A percentile compares a stretch with the other conserved stretches of the same genome.
phyloP scores from a whole-genome alignment of 2,888 invertebrate species.

The Aphodius granarius region DNA sequence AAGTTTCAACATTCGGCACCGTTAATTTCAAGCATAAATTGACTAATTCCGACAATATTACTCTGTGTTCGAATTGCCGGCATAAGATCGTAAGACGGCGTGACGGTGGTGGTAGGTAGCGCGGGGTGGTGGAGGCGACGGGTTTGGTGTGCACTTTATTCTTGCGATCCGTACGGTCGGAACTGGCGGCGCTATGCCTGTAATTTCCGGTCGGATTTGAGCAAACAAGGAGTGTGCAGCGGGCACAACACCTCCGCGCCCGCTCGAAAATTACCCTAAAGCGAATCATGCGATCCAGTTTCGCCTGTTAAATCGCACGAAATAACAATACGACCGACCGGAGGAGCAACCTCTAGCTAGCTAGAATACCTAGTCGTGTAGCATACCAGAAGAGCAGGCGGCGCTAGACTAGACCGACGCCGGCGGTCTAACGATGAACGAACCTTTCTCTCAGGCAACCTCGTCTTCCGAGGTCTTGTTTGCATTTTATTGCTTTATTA shows the following conservation, averaged over 20 bases:
- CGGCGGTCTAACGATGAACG: neutral
- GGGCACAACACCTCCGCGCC: conserved; percentile 8
- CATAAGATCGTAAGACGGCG: neutral
- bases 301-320: conserved; percentile 13
- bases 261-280: conserved; percentile 14
- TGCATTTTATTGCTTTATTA: neutral
- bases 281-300: conserved; percentile 14
- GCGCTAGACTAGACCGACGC: neutral
- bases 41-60: neutral
- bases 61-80: neutral
- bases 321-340: conserved; percentile 7
- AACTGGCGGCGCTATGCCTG: conserved; percentile 5
- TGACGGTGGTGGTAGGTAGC: neutral
- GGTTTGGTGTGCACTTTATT: neutral
- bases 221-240: conserved; percentile 15
- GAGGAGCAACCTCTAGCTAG: neutral
- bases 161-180: neutral
- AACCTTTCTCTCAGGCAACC: neutral
- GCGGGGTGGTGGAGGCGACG: neutral
- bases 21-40: neutral
- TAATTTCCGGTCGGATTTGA: conserved; percentile 15
- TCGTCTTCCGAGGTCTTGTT: neutral
- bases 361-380: no score
- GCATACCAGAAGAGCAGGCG: neutral
- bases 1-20: neutral